These are phyloP conservation scores for Mionectes macconnelli DNA, from an alignment of 2,113 vertebrate species.

Conservation along the genomic window DNA sequence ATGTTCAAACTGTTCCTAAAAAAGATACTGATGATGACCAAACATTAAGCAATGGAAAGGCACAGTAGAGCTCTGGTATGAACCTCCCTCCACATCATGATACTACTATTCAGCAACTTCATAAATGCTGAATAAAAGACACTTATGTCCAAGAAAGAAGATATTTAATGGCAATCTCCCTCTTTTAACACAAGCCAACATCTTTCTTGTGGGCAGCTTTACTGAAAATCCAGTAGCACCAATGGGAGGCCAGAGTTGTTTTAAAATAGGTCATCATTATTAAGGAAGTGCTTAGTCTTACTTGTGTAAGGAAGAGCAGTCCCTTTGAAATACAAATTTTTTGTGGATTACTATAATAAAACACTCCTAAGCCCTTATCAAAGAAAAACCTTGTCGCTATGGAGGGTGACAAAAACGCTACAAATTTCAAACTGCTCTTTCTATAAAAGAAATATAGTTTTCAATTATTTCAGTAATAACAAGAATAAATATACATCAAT, in stretches of 20 bases:
- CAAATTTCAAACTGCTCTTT: background rate
- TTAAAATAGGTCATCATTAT: constrained; percentile 29
- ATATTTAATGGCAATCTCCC: background rate
- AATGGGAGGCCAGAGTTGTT: background rate
- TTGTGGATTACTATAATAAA: constrained; percentile 12
- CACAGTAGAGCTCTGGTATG: background rate
- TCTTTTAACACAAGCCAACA: background rate
- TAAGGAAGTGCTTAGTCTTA: background rate
- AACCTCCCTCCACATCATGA: background rate
- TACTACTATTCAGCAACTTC: background rate
- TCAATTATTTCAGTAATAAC: background rate
- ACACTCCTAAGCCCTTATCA: background rate
- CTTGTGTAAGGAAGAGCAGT: background rate
- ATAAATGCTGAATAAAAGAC: background rate
- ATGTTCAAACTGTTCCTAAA: background rate
- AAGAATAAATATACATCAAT: background rate
- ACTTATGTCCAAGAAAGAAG: background rate
- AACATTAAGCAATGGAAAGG: background rate
- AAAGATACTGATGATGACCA: background rate
- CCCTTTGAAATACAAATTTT: constrained; percentile 3
- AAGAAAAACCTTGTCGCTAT: background rate
- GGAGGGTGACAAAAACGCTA: background rate
- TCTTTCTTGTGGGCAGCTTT: background rate
- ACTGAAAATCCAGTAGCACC: background rate
- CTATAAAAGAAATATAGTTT: background rate